phyloP scores from a whole-genome alignment of 2,888 invertebrate species.

The Eutolmus rufibarbis region DNA sequence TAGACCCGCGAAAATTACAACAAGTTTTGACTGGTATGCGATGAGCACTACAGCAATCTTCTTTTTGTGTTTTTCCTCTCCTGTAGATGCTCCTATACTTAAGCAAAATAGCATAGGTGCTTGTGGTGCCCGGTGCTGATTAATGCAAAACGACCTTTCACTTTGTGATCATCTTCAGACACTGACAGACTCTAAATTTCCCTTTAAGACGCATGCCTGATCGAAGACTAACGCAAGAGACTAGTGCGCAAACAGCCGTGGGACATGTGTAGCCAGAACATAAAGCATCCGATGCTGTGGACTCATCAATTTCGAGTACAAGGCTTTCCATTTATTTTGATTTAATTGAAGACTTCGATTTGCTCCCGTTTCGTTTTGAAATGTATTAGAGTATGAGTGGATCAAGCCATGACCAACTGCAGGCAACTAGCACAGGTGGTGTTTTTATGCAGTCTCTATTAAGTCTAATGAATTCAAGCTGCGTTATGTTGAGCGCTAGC shows the following conservation, averaged over 20 bases:
- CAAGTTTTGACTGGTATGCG: slow-evolving; percentile 5
- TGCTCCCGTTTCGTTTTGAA: slow-evolving; percentile 15
- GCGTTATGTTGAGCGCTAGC: not conserved
- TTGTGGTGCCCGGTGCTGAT: not conserved
- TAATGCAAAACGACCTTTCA: slow-evolving; percentile 37
- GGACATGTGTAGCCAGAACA: not conserved
- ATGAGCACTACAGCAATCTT: slow-evolving; percentile 16
- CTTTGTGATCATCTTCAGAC: slow-evolving; percentile 18
- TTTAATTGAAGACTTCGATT: slow-evolving; percentile 9
- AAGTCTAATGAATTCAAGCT: not conserved
- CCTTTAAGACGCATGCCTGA: slow-evolving; percentile 1
- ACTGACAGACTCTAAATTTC: slow-evolving; percentile 28
- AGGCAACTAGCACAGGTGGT: not conserved
- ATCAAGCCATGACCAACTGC: not conserved
- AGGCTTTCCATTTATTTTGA: slow-evolving; percentile 24
- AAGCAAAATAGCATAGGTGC: not conserved
- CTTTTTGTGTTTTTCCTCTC: not conserved
- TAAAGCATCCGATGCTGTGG: not conserved
- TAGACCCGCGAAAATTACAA: not conserved
- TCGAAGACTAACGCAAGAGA: not conserved
- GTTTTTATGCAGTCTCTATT: not conserved
- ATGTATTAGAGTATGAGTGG: not conserved
- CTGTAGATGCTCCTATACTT: not conserved
- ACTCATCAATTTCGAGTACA: slow-evolving; percentile 13
- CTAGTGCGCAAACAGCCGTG: not conserved